Evolutionary conservation across 2,888 invertebrate species (phyloP).

Genomic region (Quadroppia sp.): DNA sequence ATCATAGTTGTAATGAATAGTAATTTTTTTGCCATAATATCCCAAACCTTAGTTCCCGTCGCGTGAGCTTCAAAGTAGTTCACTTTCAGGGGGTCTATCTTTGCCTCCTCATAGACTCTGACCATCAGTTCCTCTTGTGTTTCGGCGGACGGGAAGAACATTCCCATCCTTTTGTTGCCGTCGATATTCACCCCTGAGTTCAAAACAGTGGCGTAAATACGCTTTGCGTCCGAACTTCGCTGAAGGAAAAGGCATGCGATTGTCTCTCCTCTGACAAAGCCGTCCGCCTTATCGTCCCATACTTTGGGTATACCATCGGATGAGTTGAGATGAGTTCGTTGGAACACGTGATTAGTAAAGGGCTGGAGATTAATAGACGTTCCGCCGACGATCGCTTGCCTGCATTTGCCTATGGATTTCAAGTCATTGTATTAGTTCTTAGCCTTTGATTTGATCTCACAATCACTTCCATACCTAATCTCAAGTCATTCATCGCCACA

Average conservation of each 20-base stretch:
- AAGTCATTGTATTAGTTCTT: too few relatives aligned
- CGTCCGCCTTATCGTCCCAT: slow-evolving; percentile 84
- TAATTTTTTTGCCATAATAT: not conserved
- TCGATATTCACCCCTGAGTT: slow-evolving; percentile 89
- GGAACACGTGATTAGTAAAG: slow-evolving; percentile 70
- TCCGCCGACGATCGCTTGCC: slow-evolving; percentile 72
- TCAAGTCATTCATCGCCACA: slow-evolving; percentile 64
- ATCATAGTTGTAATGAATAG: not conserved
- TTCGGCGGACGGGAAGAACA: slow-evolving; percentile 59
- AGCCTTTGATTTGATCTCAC: too few relatives aligned
- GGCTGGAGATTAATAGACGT: slow-evolving; percentile 56
- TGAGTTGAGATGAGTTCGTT: slow-evolving; percentile 81
- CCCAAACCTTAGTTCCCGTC: slow-evolving; percentile 69
- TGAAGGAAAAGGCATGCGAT: slow-evolving; percentile 68
- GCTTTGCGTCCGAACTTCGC: slow-evolving; percentile 65
- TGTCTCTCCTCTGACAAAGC: slow-evolving; percentile 79
- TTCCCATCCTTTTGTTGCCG: slow-evolving; percentile 73
- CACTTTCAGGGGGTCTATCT: slow-evolving; percentile 74
- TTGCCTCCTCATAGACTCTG: slow-evolving; percentile 78
- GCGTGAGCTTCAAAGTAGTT: slow-evolving; percentile 95
- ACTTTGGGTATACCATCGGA: slow-evolving; percentile 86
- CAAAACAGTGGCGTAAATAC: slow-evolving; percentile 79
- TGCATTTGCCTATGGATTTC: slow-evolving; percentile 65
- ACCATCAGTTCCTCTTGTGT: slow-evolving; percentile 62
- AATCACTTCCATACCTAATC: slow-evolving; percentile 67